These are phyloP conservation scores for Colistium nudipinnis DNA, from an alignment of 2,113 vertebrate genomes.

Conservation along the genomic window DNA sequence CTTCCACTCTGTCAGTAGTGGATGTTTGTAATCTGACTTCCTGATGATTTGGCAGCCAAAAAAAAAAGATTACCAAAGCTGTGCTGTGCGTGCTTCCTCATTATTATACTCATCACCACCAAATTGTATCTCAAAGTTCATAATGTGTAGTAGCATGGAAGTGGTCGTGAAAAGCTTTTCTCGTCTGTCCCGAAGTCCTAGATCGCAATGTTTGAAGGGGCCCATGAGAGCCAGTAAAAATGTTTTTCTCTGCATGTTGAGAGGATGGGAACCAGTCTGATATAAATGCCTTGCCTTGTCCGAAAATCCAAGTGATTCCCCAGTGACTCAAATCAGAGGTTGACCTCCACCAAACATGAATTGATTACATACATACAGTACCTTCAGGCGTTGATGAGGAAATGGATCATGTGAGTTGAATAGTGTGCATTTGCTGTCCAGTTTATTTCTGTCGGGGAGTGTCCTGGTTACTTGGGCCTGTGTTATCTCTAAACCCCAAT, in stretches of 20 bases:
- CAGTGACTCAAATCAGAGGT: neutral
- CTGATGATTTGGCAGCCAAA: neutral
- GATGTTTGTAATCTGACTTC: neutral
- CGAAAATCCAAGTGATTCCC: neutral
- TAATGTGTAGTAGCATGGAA: too few species aligned
- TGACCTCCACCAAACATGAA: neutral
- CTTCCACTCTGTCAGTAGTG: neutral
- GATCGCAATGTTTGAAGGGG: too few species aligned
- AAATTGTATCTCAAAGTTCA: too few species aligned
- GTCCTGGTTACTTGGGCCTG: neutral
- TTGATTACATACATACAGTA: neutral
- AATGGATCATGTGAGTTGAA: conserved; percentile 39
- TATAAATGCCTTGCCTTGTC: conserved; percentile 6
- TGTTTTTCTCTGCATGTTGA: neutral
- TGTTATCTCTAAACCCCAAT: neutral
- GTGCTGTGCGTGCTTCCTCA: too few species aligned
- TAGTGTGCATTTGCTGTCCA: conserved; percentile 1
- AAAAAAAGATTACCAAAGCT: conserved; percentile 7
- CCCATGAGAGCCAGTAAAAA: neutral
- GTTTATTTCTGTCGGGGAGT: neutral
- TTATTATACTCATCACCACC: too few species aligned
- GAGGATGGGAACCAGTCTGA: neutral
- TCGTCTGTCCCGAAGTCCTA: too few species aligned
- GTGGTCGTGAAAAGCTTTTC: too few species aligned
- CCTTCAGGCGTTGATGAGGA: conserved; percentile 25